A percentile compares a stretch with the other conserved stretches of the same genome.
Evolutionary conservation across 2,888 invertebrate genomes (phyloP).

Genomic region (Noctua janthina): DNA sequence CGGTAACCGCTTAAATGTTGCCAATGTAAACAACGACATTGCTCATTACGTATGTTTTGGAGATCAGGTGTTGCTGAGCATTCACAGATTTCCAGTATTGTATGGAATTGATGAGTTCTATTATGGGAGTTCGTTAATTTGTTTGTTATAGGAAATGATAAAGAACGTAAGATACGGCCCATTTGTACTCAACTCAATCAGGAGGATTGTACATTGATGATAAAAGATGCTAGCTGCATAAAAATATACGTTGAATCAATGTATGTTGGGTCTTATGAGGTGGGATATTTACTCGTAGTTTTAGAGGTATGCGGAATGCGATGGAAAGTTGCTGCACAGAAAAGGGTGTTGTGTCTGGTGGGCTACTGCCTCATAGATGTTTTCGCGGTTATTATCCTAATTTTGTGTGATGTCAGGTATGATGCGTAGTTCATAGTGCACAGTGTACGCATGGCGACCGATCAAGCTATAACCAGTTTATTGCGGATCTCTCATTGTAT

Average conservation of each 20-base stretch:
- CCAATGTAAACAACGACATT: conserved; percentile 45
- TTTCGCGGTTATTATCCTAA: too few species aligned
- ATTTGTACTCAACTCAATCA: neutral
- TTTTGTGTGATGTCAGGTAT: too few species aligned
- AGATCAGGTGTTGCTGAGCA: conserved; percentile 30
- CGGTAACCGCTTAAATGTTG: conserved; percentile 29
- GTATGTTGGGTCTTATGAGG: neutral
- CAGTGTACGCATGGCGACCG: too few species aligned
- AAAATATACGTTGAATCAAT: neutral
- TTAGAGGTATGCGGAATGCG: neutral
- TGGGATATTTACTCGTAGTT: neutral
- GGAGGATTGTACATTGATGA: neutral
- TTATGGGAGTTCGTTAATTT: conserved; percentile 18
- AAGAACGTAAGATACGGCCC: conserved; percentile 1
- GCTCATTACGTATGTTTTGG: conserved; percentile 24
- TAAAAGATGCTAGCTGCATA: neutral
- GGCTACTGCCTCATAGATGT: too few species aligned
- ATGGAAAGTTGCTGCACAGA: neutral
- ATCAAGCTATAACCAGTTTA: too few species aligned
- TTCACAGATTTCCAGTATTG: conserved; percentile 42
- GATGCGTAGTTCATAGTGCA: too few species aligned
- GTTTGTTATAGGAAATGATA: conserved; percentile 23
- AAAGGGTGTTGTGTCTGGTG: neutral
- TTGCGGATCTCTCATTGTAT: too few species aligned
- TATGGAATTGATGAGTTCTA: conserved; percentile 38